Conservation (phyloP, 2,888 invertebrate genomes). For the Ichneumoninae sp. region DNA sequence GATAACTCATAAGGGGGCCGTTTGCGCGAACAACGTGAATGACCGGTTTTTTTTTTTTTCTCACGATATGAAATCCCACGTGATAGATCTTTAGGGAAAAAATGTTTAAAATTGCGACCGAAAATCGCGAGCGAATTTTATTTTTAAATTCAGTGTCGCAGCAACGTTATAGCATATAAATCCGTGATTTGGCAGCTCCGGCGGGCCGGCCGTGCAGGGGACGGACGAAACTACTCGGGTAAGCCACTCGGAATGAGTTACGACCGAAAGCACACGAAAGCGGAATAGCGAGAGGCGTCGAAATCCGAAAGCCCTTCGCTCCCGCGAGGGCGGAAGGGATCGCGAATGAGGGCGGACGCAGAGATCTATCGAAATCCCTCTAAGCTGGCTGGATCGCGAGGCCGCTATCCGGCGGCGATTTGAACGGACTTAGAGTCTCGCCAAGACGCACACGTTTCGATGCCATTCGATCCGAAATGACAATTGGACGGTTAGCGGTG, state of each 20-base stretch:
- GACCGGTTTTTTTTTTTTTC: not conserved
- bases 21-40: not conserved
- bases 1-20: constrained; percentile 27
- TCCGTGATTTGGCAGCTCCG: constrained; percentile 45
- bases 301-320: constrained; percentile 20
- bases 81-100: not conserved
- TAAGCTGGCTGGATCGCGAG: constrained; percentile 30
- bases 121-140: not conserved
- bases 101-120: not conserved
- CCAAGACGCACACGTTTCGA: not conserved
- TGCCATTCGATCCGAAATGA: not conserved
- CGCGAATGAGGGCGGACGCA: constrained; percentile 30
- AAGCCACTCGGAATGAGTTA: constrained; percentile 57
- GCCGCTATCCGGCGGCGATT: constrained; percentile 17
- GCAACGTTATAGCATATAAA: constrained; percentile 17
- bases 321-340: not conserved
- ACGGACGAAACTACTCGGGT: constrained; percentile 54
- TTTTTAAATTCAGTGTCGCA: not conserved
- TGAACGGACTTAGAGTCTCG: not conserved
- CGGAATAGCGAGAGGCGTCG: constrained; percentile 2
- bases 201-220: constrained; percentile 6
- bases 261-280: constrained; percentile 20
- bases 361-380: constrained; percentile 42
- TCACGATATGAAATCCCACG: not conserved
- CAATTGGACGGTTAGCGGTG: not conserved